Conservation (phyloP, 64 coral and sea anemone genomes). For the Pocillopora damicornis region DNA sequence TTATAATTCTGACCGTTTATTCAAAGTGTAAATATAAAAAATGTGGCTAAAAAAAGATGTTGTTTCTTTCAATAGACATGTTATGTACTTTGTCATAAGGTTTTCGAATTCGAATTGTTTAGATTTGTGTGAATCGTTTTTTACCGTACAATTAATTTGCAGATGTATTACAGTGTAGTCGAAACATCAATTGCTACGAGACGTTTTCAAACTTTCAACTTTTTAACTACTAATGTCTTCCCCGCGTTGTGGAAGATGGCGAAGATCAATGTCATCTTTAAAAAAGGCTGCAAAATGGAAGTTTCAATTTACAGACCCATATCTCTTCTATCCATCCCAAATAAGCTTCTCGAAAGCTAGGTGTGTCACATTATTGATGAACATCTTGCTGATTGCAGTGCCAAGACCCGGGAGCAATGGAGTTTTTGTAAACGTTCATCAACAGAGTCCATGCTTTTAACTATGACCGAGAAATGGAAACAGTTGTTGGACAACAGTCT, state of each 20-base stretch:
- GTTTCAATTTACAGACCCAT: slow-evolving; percentile 18
- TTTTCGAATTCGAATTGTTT: too few relatives aligned
- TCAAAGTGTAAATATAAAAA: too few relatives aligned
- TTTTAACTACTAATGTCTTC: neutral
- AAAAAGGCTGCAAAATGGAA: neutral
- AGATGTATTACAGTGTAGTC: too few relatives aligned
- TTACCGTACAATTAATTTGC: too few relatives aligned
- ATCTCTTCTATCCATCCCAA: slow-evolving; percentile 9
- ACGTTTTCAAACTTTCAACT: too few relatives aligned
- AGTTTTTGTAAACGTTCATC: slow-evolving; percentile 2
- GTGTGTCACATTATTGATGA: slow-evolving; percentile 30
- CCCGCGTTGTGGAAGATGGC: neutral
- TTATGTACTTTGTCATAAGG: too few relatives aligned
- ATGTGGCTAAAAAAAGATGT: too few relatives aligned
- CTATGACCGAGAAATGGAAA: neutral
- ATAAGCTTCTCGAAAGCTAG: slow-evolving; percentile 11
- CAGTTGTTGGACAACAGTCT: neutral
- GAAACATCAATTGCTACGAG: too few relatives aligned
- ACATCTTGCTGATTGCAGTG: neutral
- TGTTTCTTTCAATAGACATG: too few relatives aligned
- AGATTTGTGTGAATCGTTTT: too few relatives aligned
- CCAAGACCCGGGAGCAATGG: slow-evolving; percentile 2
- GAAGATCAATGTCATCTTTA: slow-evolving; percentile 8
- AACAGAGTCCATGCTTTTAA: slow-evolving; percentile 3
- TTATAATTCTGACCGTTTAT: too few relatives aligned